Conservation (phyloP, 2,113 vertebrate genomes). For the Prochilodus magdalenae region DNA sequence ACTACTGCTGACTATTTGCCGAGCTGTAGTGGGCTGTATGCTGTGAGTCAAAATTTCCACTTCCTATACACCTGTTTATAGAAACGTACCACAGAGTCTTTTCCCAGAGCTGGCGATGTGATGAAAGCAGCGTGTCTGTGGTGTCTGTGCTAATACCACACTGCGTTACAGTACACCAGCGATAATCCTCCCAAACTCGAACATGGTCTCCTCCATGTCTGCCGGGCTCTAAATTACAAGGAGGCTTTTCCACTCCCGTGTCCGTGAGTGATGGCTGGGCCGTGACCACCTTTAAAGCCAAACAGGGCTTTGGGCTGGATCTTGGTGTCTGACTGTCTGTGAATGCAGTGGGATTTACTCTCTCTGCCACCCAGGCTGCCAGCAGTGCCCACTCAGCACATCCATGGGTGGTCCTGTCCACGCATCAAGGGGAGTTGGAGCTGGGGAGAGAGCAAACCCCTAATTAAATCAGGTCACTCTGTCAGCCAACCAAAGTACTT, state of each 20-base stretch:
- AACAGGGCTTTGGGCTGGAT: slow-evolving; percentile 53
- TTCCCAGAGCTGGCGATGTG: slow-evolving; percentile 21
- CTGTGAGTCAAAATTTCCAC: slow-evolving; percentile 7
- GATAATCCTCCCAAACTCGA: slow-evolving; percentile 33
- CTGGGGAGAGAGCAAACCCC: not conserved
- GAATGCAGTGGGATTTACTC: slow-evolving; percentile 57
- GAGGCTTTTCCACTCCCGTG: slow-evolving; percentile 25
- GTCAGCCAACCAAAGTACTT: too few relatives aligned
- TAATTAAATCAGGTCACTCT: not conserved
- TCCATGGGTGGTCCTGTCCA: slow-evolving; percentile 63
- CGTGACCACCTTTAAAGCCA: slow-evolving; percentile 35
- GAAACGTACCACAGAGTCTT: not conserved
- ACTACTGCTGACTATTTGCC: not conserved
- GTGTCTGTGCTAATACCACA: slow-evolving; percentile 48
- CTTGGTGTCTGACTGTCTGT: slow-evolving; percentile 63
- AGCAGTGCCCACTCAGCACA: slow-evolving; percentile 58
- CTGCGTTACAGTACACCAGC: slow-evolving; percentile 28
- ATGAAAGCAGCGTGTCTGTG: slow-evolving; percentile 27
- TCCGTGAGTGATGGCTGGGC: slow-evolving; percentile 25
- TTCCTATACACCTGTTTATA: slow-evolving; percentile 40
- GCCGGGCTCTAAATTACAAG: slow-evolving; percentile 29
- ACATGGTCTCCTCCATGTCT: slow-evolving; percentile 18
- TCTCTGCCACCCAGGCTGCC: slow-evolving; percentile 65
- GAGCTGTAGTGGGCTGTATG: not conserved
- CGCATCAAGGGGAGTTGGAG: not conserved